phyloP scores from a whole-genome alignment of 1,140 invertebrate genomes.

The Maconellicoccus hirsutus region DNA sequence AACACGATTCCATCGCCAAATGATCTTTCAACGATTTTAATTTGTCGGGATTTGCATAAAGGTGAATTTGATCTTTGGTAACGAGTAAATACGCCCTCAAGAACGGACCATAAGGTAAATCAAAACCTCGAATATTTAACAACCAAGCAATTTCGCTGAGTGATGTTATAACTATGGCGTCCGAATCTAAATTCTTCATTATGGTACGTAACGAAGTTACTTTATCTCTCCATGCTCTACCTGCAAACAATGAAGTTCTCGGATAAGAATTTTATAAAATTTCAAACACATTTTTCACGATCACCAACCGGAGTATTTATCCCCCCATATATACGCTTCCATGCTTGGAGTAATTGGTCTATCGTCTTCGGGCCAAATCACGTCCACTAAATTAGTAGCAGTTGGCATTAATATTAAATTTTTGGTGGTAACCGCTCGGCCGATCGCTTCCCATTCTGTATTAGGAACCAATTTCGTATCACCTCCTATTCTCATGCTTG shows the following conservation, averaged over 20 bases:
- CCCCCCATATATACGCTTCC: conserved; percentile 27
- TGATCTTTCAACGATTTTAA: conserved; percentile 41
- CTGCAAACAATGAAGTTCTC: conserved; percentile 34
- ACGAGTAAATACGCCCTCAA: conserved; percentile 67
- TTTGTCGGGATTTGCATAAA: conserved; percentile 50
- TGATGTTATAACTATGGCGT: conserved; percentile 73
- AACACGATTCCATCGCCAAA: conserved; percentile 47
- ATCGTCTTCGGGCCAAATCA: conserved; percentile 50
- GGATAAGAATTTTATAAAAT: neutral
- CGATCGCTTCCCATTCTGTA: conserved; percentile 47
- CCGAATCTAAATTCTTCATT: conserved; percentile 49
- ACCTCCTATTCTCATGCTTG: conserved; percentile 58
- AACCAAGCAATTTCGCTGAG: conserved; percentile 90
- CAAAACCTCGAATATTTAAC: conserved; percentile 84
- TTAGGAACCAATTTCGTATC: conserved; percentile 64
- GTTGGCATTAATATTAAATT: conserved; percentile 48
- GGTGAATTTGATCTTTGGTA: conserved; percentile 44
- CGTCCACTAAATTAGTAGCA: conserved; percentile 64
- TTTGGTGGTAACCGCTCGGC: conserved; percentile 35
- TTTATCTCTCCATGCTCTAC: conserved; percentile 60
- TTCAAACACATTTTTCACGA: neutral
- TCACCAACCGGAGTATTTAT: conserved; percentile 28
- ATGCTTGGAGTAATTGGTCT: conserved; percentile 27
- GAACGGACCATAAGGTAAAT: conserved; percentile 79
- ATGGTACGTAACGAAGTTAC: conserved; percentile 51